A percentile compares a stretch with the other conserved stretches of the same genome.
Evolutionary conservation across 2,113 vertebrate genomes (phyloP).

Genomic region (Sapayoa aenigma): DNA sequence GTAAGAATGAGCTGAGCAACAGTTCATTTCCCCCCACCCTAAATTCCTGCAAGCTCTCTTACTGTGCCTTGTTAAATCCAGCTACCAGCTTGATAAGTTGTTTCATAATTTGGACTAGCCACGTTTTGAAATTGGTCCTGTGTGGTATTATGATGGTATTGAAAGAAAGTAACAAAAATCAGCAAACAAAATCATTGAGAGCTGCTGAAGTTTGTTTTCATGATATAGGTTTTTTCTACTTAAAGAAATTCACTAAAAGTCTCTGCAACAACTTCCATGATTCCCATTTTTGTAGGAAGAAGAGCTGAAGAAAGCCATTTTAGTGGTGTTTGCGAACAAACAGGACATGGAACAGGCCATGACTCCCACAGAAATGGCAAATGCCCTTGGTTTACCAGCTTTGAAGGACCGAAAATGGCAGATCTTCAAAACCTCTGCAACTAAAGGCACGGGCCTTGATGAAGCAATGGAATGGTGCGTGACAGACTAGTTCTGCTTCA

Average conservation of each 20-base stretch:
- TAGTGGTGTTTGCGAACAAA: constrained; percentile 98
- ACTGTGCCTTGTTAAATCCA: background rate
- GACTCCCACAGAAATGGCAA: constrained; percentile 96
- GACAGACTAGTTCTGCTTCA: background rate
- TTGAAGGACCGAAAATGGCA: constrained; percentile 98
- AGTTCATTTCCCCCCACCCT: background rate
- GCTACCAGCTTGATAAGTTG: background rate
- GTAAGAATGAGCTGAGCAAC: background rate
- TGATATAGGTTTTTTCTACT: background rate
- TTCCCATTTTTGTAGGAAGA: constrained; percentile 82
- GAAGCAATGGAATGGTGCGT: constrained; percentile 97
- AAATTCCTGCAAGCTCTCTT: background rate
- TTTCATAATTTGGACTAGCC: background rate
- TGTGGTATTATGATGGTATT: background rate
- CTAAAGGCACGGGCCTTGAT: constrained; percentile 92
- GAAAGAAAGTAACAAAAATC: background rate
- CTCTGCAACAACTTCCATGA: background rate
- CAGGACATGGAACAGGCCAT: constrained; percentile 99
- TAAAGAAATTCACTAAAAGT: background rate
- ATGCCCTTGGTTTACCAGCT: constrained; percentile 88
- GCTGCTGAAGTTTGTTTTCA: background rate
- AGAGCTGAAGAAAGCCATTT: constrained; percentile 95
- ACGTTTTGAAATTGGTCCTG: background rate
- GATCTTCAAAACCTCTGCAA: constrained; percentile 98
- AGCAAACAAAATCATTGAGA: background rate